Conservation (phyloP, 2,113 vertebrate genomes). For the Pungitius pungitius region DNA sequence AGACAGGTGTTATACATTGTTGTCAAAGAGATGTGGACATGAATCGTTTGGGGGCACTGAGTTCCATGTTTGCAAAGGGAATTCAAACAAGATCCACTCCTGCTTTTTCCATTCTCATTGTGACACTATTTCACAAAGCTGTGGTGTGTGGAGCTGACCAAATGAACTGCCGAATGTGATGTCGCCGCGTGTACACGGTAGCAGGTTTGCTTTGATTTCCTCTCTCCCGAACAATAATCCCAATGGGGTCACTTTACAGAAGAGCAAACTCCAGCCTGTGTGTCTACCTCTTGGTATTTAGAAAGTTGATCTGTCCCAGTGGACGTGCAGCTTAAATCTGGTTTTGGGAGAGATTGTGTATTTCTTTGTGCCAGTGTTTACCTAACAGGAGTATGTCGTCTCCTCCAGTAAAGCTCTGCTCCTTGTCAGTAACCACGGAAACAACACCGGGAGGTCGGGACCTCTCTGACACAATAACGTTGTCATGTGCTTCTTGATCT, state of each 20-base stretch:
- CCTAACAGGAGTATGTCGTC: not conserved
- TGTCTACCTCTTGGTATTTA: not conserved
- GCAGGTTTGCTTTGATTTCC: not conserved
- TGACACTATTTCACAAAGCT: conserved; percentile 8
- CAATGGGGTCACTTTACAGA: not conserved
- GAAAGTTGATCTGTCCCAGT: not conserved
- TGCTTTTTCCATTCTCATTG: not conserved
- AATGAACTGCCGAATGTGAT: conserved; percentile 7
- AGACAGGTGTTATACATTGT: conserved; percentile 33
- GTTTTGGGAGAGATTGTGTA: not conserved
- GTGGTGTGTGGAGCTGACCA: conserved; percentile 5
- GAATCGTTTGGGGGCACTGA: conserved; percentile 9
- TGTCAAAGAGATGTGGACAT: conserved; percentile 4
- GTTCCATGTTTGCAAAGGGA: too few species aligned
- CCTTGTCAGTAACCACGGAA: not conserved
- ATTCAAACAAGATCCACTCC: conserved; percentile 28
- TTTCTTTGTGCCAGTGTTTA: not conserved
- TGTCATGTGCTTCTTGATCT: not conserved
- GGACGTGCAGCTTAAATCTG: conserved; percentile 2
- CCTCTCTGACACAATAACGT: not conserved
- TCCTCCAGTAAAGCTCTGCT: not conserved
- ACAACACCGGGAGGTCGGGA: not conserved
- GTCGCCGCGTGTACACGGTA: not conserved
- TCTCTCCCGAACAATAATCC: not conserved
- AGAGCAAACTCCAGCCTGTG: not conserved